Base-by-base conservation (phyloP, 35 echinoderm and acorn worm genomes). In the Apostichopus parvimensis region DNA sequence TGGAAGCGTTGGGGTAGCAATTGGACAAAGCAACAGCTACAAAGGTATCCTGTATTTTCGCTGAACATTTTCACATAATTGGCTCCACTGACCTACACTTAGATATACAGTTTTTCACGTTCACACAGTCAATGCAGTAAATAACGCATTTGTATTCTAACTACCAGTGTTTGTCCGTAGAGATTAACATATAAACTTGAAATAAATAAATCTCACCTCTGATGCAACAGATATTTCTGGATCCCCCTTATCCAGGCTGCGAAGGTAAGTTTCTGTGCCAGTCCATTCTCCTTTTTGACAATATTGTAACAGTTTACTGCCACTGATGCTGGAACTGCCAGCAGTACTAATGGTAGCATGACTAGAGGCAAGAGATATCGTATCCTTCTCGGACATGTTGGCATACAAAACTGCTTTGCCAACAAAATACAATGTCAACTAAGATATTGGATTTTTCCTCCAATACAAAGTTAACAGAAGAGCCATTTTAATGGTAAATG, bases 281-380 rank as follows among this genome's bases (percentile, higher is more conserved):
- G 86, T 92, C 96, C 96, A 98, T 92, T 98, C 96, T 82, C 96
- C 96, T 54, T 91, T 90, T 25, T 91, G 52, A 81, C 96, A 87
- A 22, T 93, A 88, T 18, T 54, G 18, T 23, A 98, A 71, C 17
- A 98, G 70, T 57, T 91, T 89, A 79, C 92, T 95, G 56, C 88
- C 88, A 85, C 55, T 85, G 14, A 60, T 22, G n/a, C 20, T 87
- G 2, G 88, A 90, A 57, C 68, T 57, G 8, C 68, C 88, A 54
- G 73, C 88, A 17, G 68, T 90, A 23, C 85, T 87, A 61, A 87
- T 87, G 14, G 88, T 90, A 78, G 68, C 88, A 57, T 90, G 73
- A 90, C 88, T 90, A 11, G 88, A 90, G 65, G 68, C 73, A 17
- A 90, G 73, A 34, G 88, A 90, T 77, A 90, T 62, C 53, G 88